These are phyloP conservation scores for Pedetes capensis DNA, from an alignment of 2,113 vertebrate species.

Conservation along the genomic window DNA sequence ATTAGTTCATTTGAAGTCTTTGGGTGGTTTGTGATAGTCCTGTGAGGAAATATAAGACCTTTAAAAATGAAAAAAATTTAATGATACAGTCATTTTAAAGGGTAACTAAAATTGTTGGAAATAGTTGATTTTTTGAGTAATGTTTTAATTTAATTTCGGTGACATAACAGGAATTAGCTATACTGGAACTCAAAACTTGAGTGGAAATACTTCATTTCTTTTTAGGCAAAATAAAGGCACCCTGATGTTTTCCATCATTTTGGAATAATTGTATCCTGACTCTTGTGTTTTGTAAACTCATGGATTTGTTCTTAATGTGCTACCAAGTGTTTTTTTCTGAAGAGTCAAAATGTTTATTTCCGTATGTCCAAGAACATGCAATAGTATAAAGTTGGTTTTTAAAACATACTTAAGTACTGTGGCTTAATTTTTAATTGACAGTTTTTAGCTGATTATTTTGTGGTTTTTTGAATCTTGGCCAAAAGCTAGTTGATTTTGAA, in stretches of 20 bases:
- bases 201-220: slow-evolving; percentile 35
- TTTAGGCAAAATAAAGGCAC: slow-evolving; percentile 38
- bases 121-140: slow-evolving; percentile 45
- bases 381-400: slow-evolving; percentile 39
- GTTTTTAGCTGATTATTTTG: slow-evolving; percentile 30
- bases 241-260: slow-evolving; percentile 31
- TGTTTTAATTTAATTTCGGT: slow-evolving; percentile 53
- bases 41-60: slow-evolving; percentile 27
- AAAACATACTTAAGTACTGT: slow-evolving; percentile 57
- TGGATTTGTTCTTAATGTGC: slow-evolving; percentile 12
- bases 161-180: background rate
- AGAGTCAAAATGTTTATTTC: slow-evolving; percentile 43
- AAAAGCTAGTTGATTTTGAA: slow-evolving; percentile 45
- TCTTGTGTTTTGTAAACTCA: background rate
- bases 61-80: slow-evolving; percentile 49
- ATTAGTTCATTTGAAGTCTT: slow-evolving; percentile 49
- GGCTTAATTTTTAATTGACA: slow-evolving; percentile 68
- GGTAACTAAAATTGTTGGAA: slow-evolving; percentile 42
- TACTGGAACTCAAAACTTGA: slow-evolving; percentile 42
- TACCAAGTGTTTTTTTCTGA: slow-evolving; percentile 20
- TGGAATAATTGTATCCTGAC: slow-evolving; percentile 38
- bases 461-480: slow-evolving; percentile 34
- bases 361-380: slow-evolving; percentile 56
- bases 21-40: slow-evolving; percentile 38
- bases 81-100: slow-evolving; percentile 12